phyloP scores from a whole-genome alignment of 2,888 invertebrate species.

The Apantesis nais region DNA sequence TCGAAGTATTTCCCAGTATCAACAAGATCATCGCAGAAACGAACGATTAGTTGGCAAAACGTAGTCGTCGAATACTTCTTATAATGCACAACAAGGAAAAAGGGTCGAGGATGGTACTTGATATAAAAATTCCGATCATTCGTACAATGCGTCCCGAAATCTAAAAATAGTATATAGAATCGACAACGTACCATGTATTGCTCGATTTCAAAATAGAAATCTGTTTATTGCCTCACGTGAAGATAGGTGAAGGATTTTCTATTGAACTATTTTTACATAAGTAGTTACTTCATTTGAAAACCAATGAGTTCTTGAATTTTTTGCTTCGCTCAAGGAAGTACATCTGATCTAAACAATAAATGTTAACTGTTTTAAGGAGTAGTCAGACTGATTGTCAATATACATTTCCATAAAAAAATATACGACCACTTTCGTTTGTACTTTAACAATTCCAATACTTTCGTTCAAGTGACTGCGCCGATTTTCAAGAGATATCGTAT shows the following conservation, averaged over 20 bases:
- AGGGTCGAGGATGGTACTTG: background rate
- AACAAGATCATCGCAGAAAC: background rate
- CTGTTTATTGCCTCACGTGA: background rate
- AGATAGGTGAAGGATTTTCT: conserved; percentile 1
- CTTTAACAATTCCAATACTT: background rate
- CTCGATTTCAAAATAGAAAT: background rate
- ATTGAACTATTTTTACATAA: background rate
- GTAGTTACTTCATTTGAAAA: background rate
- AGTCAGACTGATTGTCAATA: background rate
- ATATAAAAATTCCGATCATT: background rate
- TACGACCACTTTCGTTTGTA: background rate
- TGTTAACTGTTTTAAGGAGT: background rate
- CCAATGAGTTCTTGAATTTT: background rate
- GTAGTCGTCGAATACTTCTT: background rate
- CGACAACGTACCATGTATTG: background rate
- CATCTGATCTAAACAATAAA: background rate
- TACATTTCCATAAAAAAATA: background rate
- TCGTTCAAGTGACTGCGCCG: background rate
- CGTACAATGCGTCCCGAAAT: background rate
- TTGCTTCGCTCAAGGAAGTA: background rate
- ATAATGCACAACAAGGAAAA: background rate
- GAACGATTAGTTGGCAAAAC: background rate
- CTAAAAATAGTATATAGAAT: background rate
- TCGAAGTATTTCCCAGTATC: background rate
- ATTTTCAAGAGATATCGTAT: background rate